Conservation (phyloP, 2,888 invertebrate species). For the Morinoia aosen region DNA sequence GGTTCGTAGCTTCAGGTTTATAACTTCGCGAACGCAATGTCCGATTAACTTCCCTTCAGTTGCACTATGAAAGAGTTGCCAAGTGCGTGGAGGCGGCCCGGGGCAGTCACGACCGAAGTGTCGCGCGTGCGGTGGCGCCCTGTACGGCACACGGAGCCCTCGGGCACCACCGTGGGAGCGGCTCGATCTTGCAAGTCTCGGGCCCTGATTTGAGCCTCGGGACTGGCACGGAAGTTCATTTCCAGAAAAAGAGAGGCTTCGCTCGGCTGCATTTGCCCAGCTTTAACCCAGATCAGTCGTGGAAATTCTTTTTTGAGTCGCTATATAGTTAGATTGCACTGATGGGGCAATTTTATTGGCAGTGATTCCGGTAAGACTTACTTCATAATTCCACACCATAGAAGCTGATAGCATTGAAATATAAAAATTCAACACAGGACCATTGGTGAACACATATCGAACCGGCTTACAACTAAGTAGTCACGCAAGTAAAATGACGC, state of each 20-base stretch:
- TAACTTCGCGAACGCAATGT: neutral
- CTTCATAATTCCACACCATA: too few species aligned
- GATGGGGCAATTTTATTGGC: too few species aligned
- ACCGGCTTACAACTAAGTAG: too few species aligned
- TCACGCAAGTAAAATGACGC: too few species aligned
- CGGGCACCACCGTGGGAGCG: neutral
- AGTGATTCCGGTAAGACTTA: too few species aligned
- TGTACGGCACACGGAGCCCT: neutral
- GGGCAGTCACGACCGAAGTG: neutral
- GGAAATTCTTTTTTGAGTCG: too few species aligned
- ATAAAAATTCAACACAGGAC: too few species aligned
- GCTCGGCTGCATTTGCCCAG: neutral
- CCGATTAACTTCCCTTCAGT: neutral
- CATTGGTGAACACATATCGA: too few species aligned
- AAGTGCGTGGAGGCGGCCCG: neutral
- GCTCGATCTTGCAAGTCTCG: neutral
- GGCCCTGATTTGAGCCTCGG: neutral
- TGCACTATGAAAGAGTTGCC: neutral
- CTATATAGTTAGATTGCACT: too few species aligned
- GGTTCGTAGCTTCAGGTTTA: neutral
- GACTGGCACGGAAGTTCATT: neutral
- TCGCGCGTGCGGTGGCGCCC: constrained; percentile 36
- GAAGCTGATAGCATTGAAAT: too few species aligned
- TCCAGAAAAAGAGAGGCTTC: neutral
- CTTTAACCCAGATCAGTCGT: neutral